These are phyloP conservation scores for Probaryconus sp. DNA, from an alignment of 1,140 invertebrate genomes.

Conservation along the genomic window DNA sequence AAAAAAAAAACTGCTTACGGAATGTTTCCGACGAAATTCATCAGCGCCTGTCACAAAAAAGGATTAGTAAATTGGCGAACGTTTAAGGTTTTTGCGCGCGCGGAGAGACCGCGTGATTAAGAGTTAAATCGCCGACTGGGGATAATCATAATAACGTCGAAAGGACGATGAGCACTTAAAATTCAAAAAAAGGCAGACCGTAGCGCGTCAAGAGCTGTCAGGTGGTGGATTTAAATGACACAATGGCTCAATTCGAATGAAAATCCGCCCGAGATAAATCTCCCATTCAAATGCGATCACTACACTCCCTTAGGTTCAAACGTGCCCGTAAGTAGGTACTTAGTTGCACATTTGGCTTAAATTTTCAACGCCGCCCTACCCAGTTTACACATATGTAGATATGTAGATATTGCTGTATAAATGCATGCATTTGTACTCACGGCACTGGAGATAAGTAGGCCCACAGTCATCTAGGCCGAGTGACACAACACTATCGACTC, in stretches of 20 bases:
- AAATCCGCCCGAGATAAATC: conserved; percentile 72
- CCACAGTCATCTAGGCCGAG: conserved; percentile 17
- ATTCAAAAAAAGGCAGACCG: conserved; percentile 69
- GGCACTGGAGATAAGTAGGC: conserved; percentile 52
- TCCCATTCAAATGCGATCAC: conserved; percentile 75
- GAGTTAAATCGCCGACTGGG: conserved; percentile 31
- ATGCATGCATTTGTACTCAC: conserved; percentile 15
- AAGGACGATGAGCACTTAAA: conserved; percentile 54
- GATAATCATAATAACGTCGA: conserved; percentile 23
- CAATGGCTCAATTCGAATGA: conserved; percentile 76
- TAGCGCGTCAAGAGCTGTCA: conserved; percentile 70
- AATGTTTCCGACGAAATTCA: background rate
- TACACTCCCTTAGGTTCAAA: conserved; percentile 68
- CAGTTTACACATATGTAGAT: conserved; percentile 48
- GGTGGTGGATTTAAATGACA: conserved; percentile 72
- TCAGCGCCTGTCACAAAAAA: background rate
- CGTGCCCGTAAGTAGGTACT: conserved; percentile 76
- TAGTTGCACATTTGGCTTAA: conserved; percentile 78
- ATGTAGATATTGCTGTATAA: conserved; percentile 17
- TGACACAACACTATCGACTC: conserved; percentile 52
- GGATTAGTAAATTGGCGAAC: conserved; percentile 1
- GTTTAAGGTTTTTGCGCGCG: background rate
- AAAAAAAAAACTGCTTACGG: background rate
- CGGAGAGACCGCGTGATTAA: conserved; percentile 18
- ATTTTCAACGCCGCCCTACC: conserved; percentile 61